Evolutionary conservation across 2,888 invertebrate species (phyloP).

Genomic region (Nymphalis c-album): DNA sequence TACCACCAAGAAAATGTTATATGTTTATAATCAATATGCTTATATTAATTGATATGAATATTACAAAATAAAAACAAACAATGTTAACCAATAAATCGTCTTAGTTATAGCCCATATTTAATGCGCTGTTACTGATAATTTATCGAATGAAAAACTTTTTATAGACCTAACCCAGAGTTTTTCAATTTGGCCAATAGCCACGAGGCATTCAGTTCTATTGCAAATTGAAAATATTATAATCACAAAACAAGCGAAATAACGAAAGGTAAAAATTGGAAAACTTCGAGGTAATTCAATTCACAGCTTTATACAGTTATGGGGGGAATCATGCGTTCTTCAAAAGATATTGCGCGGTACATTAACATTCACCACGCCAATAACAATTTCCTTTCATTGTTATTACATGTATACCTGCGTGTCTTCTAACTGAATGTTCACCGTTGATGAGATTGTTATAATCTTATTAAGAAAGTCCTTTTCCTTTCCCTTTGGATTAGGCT

Average conservation of each 20-base stretch:
- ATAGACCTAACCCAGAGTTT: too few relatives aligned
- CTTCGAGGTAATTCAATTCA: neutral
- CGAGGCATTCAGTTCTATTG: neutral
- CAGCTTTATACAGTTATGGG: neutral
- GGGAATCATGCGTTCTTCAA: neutral
- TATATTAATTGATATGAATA: too few relatives aligned
- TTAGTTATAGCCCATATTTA: too few relatives aligned
- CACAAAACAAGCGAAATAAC: neutral
- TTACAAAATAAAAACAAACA: too few relatives aligned
- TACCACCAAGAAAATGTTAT: too few relatives aligned
- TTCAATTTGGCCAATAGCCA: neutral
- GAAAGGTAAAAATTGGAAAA: neutral
- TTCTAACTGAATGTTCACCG: constrained; percentile 14
- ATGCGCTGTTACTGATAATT: too few relatives aligned
- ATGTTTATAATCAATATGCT: too few relatives aligned
- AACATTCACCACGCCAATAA: constrained; percentile 31
- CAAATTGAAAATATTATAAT: neutral
- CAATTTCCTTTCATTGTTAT: constrained; percentile 41
- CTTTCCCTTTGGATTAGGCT: neutral
- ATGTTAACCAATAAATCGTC: too few relatives aligned
- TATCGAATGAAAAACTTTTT: too few relatives aligned
- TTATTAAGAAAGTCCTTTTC: neutral
- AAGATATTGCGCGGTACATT: constrained; percentile 29
- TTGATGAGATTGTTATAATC: neutral
- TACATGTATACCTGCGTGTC: constrained; percentile 35